Base-by-base conservation (phyloP, 2,888 invertebrate genomes). In the Galerucella nymphaeae region DNA sequence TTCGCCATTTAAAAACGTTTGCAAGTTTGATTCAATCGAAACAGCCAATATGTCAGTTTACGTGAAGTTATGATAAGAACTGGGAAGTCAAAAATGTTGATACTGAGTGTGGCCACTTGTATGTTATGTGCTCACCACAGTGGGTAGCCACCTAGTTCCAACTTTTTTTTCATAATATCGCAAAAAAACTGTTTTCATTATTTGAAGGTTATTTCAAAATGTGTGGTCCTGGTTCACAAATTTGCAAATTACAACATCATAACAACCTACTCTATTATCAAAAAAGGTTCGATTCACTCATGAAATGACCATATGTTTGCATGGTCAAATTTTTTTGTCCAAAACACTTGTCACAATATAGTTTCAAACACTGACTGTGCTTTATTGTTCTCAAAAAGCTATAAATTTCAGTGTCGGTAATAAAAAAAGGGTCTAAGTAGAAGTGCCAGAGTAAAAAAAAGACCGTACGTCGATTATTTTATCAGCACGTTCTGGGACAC, bases 401-500 rank as follows among this genome's bases (percentile, higher is more conserved):
- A 62, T 69, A 69, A 50, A 69, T 69, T 53, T 23, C 68, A 62
- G 38, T 41, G 38, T 14, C 20, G 38, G 57, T 48, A 23, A 50
- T 65, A 65, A 71, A 72, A 64, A 72, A 69, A 66, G 64, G 45
- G 73, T 73, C 70, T 50, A 50, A 53, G 53, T 53, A 53, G 42
- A 73, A 70, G 59, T 66, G 62, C 48, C n/a, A 59, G 66, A 57
- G 55, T 62, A 69, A 67, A 59, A n/a, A 30, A n/a, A 8, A 59
- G 59, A 38, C 38, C 42, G 57, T 58, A 65, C 64, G 59, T 53
- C 66, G 75, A 73, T 75, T 65, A 71, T 71, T 69, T 71, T 70
- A 71, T 73, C 70, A 69, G 62, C 75, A 71, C 64, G 70, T 70
- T 45, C 55, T 69, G 50, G 67, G 61, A 66, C 66, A 18, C 48